Evolutionary conservation across 2,888 invertebrate genomes (phyloP).

Genomic region (Agriotes lineatus): DNA sequence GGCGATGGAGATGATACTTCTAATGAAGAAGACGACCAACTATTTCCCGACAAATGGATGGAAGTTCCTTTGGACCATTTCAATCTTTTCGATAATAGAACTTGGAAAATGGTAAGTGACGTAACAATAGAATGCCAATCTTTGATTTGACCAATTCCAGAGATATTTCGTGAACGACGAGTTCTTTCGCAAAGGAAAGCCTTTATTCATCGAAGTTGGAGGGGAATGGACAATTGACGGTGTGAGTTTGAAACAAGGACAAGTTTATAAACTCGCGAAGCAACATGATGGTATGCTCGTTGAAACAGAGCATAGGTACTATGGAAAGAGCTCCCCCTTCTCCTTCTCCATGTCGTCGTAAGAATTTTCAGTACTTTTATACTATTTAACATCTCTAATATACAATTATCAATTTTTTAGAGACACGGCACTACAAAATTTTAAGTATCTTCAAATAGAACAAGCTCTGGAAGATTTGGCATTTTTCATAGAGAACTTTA

Average conservation of each 20-base stretch:
- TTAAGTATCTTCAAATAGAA: constrained; percentile 63
- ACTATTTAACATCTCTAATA: too few species aligned
- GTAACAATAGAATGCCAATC: neutral
- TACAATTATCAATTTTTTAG: constrained; percentile 1
- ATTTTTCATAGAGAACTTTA: constrained; percentile 60
- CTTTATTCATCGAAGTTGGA: constrained; percentile 77
- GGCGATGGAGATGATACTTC: too few species aligned
- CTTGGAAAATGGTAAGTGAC: constrained; percentile 69
- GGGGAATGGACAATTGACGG: constrained; percentile 80
- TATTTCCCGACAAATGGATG: too few species aligned
- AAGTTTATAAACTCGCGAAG: constrained; percentile 69
- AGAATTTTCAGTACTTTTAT: too few species aligned
- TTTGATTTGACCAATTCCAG: constrained; percentile 55
- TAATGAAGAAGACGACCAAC: too few species aligned
- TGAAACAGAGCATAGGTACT: constrained; percentile 86
- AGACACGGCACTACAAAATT: constrained; percentile 56
- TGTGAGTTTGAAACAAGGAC: constrained; percentile 61
- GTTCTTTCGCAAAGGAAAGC: constrained; percentile 66
- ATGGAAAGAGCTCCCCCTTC: constrained; percentile 81
- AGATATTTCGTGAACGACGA: constrained; percentile 69
- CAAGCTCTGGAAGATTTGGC: constrained; percentile 66
- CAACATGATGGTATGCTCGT: constrained; percentile 74
- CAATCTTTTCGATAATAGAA: constrained; percentile 67
- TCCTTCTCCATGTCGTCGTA: too few species aligned
- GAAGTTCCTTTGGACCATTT: constrained; percentile 67